Base-by-base conservation (phyloP, 2,888 invertebrate species). In the Spisula solida region DNA sequence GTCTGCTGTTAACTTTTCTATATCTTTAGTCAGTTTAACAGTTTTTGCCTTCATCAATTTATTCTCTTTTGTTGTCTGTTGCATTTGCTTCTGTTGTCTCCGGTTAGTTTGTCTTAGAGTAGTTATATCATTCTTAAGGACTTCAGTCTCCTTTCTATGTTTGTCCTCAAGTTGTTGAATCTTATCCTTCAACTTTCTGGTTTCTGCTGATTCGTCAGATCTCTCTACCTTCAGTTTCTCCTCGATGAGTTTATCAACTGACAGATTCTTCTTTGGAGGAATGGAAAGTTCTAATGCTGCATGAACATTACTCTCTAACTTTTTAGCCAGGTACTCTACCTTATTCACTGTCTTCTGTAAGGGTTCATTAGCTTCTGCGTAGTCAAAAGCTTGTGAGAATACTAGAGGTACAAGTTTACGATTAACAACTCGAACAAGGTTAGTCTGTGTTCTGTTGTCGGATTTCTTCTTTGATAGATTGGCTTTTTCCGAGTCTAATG, bases 381-480 rank as follows among this genome's bases (percentile, higher is more conserved):
- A 82, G 47, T 47, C 66, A 48, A 70, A 70, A 16, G 34, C 20
- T 82, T 47, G 66, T 16, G 82, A 70, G 25, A 82, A 82, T 29
- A 82, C 82, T 1, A 82, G 82, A 18, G 82, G 82, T 20, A 82
- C 82, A 25, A 82, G 66, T 70, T 70, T 34, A n/a, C 55, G 25
- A 25, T 82, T 82, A 0, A 82, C 48, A 16, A 82, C 48, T 6
- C 34, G 41, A 6, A 70, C 48, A 47, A 82, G 82, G 12, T 70
- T 70, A 0, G 75, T 16, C 14, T 70, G 82, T 25, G 29, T 25
- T 70, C 47, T 66, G 12, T 70, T 47, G 2, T 82, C 70, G 5
- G 41, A 16, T n/a, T 29, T n/a, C 25, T 82, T 70, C 29, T 82
- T 82, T 0, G 47, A 66, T 25, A 47, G 66, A 47, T 25, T 47